Base-by-base conservation (phyloP, 30 jellyfish, hydroid and myxozoan genomes). In the Aurelia coerulea region DNA sequence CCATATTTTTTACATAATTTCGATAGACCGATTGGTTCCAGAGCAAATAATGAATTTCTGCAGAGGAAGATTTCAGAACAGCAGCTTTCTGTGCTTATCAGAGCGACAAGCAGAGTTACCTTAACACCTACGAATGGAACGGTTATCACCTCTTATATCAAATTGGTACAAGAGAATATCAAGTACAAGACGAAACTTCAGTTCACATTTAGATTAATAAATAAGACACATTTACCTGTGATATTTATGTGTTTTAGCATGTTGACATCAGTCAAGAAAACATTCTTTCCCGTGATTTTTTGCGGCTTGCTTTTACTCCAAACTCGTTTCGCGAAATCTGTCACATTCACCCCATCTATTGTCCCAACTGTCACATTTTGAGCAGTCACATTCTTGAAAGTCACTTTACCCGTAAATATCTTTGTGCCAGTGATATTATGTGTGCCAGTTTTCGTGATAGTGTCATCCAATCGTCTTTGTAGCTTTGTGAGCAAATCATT, bases 251-350 rank as follows among this genome's bases (percentile, higher is more conserved):
- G 51, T 23, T 52, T 35, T 7, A 66, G 34, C 32, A 90, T 6
- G 17, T 46, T 79, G 53, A 90, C 96, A 63, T 76, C 81, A 0
- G 70, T 73, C 35, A 46, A 37, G 77, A 94, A 94, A 9, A 62
- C 80, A 54, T 76, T 82, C 6, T 63, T 39, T 33, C 94, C 98
- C 14, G 96, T 72, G 4, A 88, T 80, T 3, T 23, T 65, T 51
- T 94, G 98, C 18, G 75, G 84, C 39, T 67, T 79, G 74, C 87
- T 77, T 63, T 82, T 94, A 59, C 92, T 78, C 91, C 90, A 80
- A 3, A 90, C 96, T n/a, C 88, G 80, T 3, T 19, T 29, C 16
- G 65, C 63, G 8, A 94, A 71, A 73, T 94, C 96, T 5, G 98
- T 76, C 16, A 94, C 35, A 69, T 94, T 94, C 23, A 83, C 79